These are phyloP conservation scores for Hoplodrina ambigua DNA, from an alignment of 2,888 invertebrate species.

Conservation along the genomic window DNA sequence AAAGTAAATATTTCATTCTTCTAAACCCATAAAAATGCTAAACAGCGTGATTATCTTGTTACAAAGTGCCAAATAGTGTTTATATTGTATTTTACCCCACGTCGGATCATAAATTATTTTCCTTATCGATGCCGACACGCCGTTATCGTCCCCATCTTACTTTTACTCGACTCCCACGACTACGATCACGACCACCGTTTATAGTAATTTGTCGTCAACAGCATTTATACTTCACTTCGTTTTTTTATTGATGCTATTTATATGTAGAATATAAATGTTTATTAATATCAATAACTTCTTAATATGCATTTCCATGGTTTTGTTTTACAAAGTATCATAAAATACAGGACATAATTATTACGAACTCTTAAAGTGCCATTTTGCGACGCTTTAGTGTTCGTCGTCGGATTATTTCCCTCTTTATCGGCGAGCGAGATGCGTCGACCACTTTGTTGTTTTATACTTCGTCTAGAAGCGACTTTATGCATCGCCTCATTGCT, in stretches of 20 bases:
- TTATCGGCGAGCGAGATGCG: conserved; percentile 84
- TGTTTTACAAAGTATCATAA: conserved; percentile 67
- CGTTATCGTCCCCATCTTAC: conserved; percentile 78
- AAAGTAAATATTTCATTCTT: conserved; percentile 62
- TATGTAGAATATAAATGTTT: conserved; percentile 56
- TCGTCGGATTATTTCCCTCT: conserved; percentile 85
- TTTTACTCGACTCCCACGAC: conserved; percentile 79
- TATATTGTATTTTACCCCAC: conserved; percentile 67
- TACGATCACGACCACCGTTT: conserved; percentile 76
- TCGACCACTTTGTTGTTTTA: conserved; percentile 90
- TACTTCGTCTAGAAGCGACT: conserved; percentile 87
- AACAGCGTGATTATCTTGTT: conserved; percentile 61
- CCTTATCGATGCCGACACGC: conserved; percentile 78
- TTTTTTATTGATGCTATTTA: conserved; percentile 69
- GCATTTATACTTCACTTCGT: conserved; percentile 73
- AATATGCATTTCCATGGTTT: conserved; percentile 45
- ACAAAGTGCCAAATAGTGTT: conserved; percentile 61
- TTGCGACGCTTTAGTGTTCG: conserved; percentile 76
- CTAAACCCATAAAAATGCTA: conserved; percentile 61
- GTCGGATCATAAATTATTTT: conserved; percentile 75
- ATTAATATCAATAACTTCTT: conserved; percentile 33
- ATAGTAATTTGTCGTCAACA: conserved; percentile 79
- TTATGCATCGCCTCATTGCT: conserved; percentile 89
- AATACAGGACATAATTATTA: conserved; percentile 81
- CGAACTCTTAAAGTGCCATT: conserved; percentile 82